Evolutionary conservation across 2,113 vertebrate species (phyloP).

Genomic region (Microcebus jonahi): DNA sequence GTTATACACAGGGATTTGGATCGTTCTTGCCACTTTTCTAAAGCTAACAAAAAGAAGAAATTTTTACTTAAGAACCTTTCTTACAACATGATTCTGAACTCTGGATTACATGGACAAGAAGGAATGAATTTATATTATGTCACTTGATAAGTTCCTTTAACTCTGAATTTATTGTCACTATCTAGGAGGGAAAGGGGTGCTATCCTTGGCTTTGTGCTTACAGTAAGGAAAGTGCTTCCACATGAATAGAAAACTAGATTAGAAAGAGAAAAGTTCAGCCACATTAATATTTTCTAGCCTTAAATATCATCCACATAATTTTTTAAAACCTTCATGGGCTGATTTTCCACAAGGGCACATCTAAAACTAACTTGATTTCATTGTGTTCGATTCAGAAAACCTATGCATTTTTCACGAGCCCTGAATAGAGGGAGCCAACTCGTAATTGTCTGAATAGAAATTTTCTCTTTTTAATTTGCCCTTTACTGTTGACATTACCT

Average conservation of each 20-base stretch:
- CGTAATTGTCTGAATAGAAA: conserved; percentile 43
- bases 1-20: not conserved
- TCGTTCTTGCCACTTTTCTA: conserved; percentile 13
- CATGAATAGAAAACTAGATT: not conserved
- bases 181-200: not conserved
- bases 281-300: conserved; percentile 5
- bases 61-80: conserved; percentile 51
- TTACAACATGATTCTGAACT: not conserved
- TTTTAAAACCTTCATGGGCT: conserved; percentile 1
- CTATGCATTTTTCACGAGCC: conserved; percentile 58
- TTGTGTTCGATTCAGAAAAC: conserved; percentile 34
- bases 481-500: conserved; percentile 58
- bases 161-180: not conserved
- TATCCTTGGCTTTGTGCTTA: not conserved
- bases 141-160: not conserved
- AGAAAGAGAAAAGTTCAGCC: not conserved
- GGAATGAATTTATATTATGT: conserved; percentile 32
- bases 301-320: conserved; percentile 25
- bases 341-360: conserved; percentile 8
- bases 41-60: conserved; percentile 47
- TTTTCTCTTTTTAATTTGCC: conserved; percentile 55
- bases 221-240: not conserved
- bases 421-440: conserved; percentile 3
- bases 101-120: not conserved
- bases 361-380: conserved; percentile 2